Evolutionary conservation across 2,888 invertebrate genomes (phyloP).

Genomic region (Leptopilina drosophilae): DNA sequence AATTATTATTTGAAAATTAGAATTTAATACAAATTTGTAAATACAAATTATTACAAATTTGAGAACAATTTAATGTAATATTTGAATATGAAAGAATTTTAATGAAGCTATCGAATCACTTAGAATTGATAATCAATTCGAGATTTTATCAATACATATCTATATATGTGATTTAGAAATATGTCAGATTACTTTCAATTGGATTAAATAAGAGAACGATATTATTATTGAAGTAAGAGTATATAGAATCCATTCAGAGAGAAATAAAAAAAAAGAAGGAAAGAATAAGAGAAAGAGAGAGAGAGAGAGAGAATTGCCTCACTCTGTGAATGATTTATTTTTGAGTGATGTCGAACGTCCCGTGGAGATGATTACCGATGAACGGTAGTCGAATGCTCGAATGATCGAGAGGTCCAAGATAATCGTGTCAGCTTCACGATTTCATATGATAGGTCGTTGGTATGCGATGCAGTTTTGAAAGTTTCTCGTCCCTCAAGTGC

Average conservation of each 20-base stretch:
- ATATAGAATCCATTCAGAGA: too few relatives aligned
- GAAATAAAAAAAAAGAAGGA: too few relatives aligned
- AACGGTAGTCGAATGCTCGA: slow-evolving; percentile 31
- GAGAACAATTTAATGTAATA: too few relatives aligned
- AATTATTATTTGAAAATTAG: too few relatives aligned
- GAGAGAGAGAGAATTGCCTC: too few relatives aligned
- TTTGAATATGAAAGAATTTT: too few relatives aligned
- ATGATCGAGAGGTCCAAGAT: slow-evolving; percentile 31
- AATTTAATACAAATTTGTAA: too few relatives aligned
- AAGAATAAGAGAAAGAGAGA: too few relatives aligned
- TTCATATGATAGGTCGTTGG: slow-evolving; percentile 39
- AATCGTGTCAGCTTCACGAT: slow-evolving; percentile 33
- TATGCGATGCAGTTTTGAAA: slow-evolving; percentile 49
- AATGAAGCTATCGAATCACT: too few relatives aligned
- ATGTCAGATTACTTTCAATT: slow-evolving; percentile 13
- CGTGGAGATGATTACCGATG: slow-evolving; percentile 15
- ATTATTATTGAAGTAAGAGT: too few relatives aligned
- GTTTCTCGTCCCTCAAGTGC: slow-evolving; percentile 39
- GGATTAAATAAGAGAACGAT: slow-evolving; percentile 30
- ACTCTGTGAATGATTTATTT: slow-evolving; percentile 8
- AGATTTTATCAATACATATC: neutral
- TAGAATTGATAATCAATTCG: too few relatives aligned
- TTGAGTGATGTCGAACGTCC: slow-evolving; percentile 14
- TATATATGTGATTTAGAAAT: neutral
- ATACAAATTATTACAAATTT: too few relatives aligned